Conservation (phyloP, 2,113 vertebrate genomes). For the Lamprologus lemairii region DNA sequence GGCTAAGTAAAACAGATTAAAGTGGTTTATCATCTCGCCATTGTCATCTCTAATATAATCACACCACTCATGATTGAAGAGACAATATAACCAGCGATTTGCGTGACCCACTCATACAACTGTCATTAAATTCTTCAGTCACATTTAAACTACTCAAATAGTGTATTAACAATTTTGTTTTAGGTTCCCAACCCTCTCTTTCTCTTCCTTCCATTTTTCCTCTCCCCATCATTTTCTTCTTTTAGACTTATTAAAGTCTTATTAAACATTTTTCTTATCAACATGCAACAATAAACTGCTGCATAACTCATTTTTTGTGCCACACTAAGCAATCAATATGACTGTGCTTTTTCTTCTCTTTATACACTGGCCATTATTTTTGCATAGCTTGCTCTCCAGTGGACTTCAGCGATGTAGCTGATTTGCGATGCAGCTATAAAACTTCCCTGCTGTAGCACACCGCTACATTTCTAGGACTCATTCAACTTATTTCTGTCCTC, state of each 20-base stretch:
- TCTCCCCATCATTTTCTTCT: neutral
- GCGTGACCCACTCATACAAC: neutral
- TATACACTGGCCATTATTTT: neutral
- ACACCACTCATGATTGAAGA: neutral
- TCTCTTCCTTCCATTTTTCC: neutral
- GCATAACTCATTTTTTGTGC: neutral
- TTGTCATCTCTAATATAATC: slow-evolving; percentile 2
- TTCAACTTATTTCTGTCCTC: neutral
- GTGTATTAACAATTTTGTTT: neutral
- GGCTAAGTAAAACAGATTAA: slow-evolving; percentile 18
- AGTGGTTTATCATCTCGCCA: neutral
- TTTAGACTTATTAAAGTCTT: neutral
- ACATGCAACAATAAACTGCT: neutral
- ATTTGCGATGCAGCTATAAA: neutral
- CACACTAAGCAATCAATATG: neutral
- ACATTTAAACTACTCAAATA: neutral
- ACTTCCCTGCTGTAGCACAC: neutral
- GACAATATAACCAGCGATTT: neutral
- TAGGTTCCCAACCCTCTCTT: neutral
- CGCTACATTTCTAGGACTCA: neutral
- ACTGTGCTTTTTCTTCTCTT: neutral
- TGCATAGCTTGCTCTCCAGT: neutral
- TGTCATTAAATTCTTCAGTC: neutral
- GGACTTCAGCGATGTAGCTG: neutral
- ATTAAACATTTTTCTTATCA: neutral